Base-by-base conservation (phyloP, 2,888 invertebrate species). In the Gymnoscelis rufifasciata region DNA sequence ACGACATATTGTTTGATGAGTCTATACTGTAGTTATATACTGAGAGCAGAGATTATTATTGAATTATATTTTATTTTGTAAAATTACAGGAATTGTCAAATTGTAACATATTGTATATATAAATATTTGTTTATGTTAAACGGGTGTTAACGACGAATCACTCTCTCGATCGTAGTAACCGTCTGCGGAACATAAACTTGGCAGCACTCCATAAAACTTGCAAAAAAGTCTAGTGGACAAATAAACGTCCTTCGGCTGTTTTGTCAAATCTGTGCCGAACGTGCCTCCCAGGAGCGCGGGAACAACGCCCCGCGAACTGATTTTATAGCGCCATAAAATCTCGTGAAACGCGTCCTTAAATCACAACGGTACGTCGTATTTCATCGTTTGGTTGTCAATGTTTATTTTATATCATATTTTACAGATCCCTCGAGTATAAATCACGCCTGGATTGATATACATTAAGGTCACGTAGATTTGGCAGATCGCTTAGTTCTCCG, bases 361-460 rank as follows among this genome's bases (percentile, higher is more conserved):
- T 87, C 87, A 88, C 83, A 78, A 68, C 77, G 75, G 71, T 76
- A 70, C 81, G 79, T 79, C 87, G 82, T 88, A 86, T 86, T 86
- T 87, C 87, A 88, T 86, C 86, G 87, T 88, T 87, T 74, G 86
- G 79, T 83, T 88, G 87, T 88, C 87, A 86, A 87, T 88, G 84
- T 88, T 88, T 88, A 87, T 88, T 88, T 88, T 87, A 87, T 88
- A 83, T 88, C 86, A 88, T 87, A 88, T 87, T 88, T 88, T 86
- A 87, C 83, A 84, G 75, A 84, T 80, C 78, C 83, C 77, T 72
- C 78, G 76, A 65, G 76, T 83, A 84, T 86, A 86, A 86, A 87
- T 87, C 86, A 83, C 68, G 70, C 61, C 68, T 58, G 75, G 78
- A 87, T 87, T 87, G 87, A 87, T 87, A 87, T 82, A 86, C 84